phyloP scores from a whole-genome alignment of 1,140 invertebrate species.

The Dreissena rostriformis region DNA sequence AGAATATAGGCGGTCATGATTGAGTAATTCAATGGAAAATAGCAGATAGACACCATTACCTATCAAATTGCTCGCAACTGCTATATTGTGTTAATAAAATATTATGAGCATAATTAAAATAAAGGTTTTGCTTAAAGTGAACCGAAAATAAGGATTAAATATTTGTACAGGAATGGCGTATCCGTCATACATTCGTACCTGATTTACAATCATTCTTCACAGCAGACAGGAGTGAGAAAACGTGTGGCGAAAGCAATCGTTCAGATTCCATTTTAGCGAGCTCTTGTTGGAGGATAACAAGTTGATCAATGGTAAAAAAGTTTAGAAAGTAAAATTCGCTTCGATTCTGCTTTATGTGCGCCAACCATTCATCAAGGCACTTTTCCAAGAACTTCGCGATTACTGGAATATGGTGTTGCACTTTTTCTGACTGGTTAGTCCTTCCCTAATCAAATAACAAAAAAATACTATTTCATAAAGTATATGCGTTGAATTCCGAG shows the following conservation, averaged over 20 bases:
- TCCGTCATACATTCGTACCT: constrained; percentile 7
- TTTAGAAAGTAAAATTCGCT: constrained; percentile 57
- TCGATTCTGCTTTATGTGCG: constrained; percentile 55
- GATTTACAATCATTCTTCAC: constrained; percentile 48
- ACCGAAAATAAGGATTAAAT: no score
- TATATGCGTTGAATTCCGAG: no score
- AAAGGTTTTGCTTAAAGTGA: no score
- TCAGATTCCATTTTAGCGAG: constrained; percentile 28
- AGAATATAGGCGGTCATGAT: no score
- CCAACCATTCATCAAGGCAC: constrained; percentile 61
- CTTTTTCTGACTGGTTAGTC: constrained; percentile 20
- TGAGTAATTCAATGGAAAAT: no score
- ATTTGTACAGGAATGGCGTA: no score
- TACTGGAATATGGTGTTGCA: constrained; percentile 48
- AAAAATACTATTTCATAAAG: no score
- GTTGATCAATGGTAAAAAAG: constrained; percentile 65
- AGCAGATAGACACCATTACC: no score
- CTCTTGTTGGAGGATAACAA: constrained; percentile 61
- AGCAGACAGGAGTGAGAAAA: constrained; percentile 50
- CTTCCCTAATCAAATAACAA: no score
- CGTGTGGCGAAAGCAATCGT: not conserved
- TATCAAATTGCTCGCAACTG: no score
- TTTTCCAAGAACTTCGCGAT: constrained; percentile 61
- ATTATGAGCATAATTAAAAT: no score
- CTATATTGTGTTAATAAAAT: no score